These are phyloP conservation scores for Plutella xylostella DNA, from an alignment of 2,888 invertebrate genomes.

Conservation along the genomic window DNA sequence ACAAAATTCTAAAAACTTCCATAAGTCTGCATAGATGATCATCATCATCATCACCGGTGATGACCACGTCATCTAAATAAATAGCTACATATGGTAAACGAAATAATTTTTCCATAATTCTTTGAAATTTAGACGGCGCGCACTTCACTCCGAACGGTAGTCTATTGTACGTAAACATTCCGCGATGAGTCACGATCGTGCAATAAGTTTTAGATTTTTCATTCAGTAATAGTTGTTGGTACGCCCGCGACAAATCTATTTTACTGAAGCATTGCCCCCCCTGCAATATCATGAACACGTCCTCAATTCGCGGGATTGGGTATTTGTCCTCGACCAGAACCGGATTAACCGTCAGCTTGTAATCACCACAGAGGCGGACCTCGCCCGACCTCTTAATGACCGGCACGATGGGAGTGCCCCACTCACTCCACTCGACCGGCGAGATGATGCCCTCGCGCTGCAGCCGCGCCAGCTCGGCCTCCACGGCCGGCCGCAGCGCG, in stretches of 20 bases:
- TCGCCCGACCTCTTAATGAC: constrained; percentile 13
- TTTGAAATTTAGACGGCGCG: constrained; percentile 11
- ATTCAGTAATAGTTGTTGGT: constrained; percentile 9
- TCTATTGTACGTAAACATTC: constrained; percentile 10
- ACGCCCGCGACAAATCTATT: constrained; percentile 13
- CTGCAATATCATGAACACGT: constrained; percentile 13
- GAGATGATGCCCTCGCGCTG: constrained; percentile 8
- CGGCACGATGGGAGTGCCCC: constrained; percentile 15
- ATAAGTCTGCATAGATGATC: too few species aligned
- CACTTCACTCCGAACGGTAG: constrained; percentile 12
- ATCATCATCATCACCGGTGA: too few species aligned
- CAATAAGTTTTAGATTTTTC: constrained; percentile 9
- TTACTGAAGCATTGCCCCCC: constrained; percentile 11
- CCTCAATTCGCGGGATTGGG: constrained; percentile 13
- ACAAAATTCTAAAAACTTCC: too few species aligned
- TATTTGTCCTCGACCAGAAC: constrained; percentile 13
- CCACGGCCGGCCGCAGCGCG: constrained; percentile 8
- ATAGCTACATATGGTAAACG: constrained; percentile 8
- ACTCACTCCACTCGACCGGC: constrained; percentile 12
- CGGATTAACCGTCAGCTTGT: constrained; percentile 13
- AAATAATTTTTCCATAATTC: constrained; percentile 13
- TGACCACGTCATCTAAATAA: constrained; percentile 13
- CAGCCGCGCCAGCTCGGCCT: constrained; percentile 7
- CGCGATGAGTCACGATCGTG: constrained; percentile 10
- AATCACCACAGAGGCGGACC: constrained; percentile 16